Evolutionary conservation across 2,888 invertebrate genomes (phyloP), one percentile per base, ranked within the genome.

Genomic region (Stegana nigrithorax): DNA sequence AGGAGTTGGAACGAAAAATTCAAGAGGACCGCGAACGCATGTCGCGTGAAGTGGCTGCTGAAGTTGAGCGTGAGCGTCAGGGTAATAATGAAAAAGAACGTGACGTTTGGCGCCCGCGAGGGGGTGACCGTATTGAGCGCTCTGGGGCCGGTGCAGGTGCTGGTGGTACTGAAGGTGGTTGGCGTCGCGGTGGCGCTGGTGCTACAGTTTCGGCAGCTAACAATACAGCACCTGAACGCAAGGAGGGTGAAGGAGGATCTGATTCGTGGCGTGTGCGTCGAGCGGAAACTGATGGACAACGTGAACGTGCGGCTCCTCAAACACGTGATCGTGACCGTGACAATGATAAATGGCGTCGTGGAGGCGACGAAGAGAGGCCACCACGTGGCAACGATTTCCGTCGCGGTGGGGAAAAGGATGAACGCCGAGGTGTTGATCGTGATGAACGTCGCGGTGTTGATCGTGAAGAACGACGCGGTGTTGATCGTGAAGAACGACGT

Each of bases 1-100:
- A 91, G 6, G 93, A 93, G 69, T 88, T 91, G 0, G 90, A 91
- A 53, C 88, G 89, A 3, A 90, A 89, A 72, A 83, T 91, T 12
- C 87, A 87, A 60, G 89, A 89, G 67, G 87, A 88, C 62, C 83
- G 83, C n/a, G 86, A 87, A 5, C 81, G 82, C 62, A 63, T 82
- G 47, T 69, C 82, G 19, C 78, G 80, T 19, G 74, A 83, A 66
- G 82, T 82, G 58, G 80, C 81, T 14, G 83, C 83, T 19, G 81
- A 81, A 75, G 75, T 80, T 6, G 82, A 85, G 14, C 76, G 78
- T 23, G 73, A 67, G 7, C 62, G 44, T 84, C 21, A 51, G 23
- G 32, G 53, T 32, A 3, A 63, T 8, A 56, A 71, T 39, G 83
- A 83, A 2, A 82, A 81, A 45, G 83, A 82, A 0, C 76, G 81